A percentile compares a stretch with the other conserved stretches of the same genome.
Conservation (phyloP, 1,140 invertebrate genomes). For the Leucophenga varia region DNA sequence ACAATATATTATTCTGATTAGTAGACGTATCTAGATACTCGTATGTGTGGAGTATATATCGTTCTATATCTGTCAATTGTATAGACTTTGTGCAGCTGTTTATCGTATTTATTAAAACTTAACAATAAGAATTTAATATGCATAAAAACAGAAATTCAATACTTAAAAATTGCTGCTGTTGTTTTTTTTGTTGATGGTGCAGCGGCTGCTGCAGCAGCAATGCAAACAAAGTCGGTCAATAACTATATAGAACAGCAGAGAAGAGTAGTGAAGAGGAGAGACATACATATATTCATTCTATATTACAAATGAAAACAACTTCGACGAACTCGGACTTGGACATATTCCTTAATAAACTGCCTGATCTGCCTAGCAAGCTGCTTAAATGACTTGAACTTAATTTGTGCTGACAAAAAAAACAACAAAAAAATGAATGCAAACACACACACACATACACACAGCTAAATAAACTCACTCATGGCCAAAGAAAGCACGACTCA, state of each 20-base stretch:
- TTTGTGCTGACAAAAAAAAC: conserved; percentile 35
- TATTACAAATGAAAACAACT: conserved; percentile 4
- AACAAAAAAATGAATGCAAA: neutral
- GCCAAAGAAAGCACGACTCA: conserved; percentile 2
- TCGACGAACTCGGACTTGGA: conserved; percentile 22
- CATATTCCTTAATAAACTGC: conserved; percentile 28
- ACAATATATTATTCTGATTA: too few species aligned
- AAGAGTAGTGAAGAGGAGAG: conserved; percentile 29
- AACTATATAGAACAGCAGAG: conserved; percentile 35
- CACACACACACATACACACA: conserved; percentile 27
- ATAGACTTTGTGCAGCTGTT: too few species aligned
- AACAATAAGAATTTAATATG: too few species aligned
- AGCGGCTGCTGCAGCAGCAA: too few species aligned
- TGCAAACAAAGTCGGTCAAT: conserved; percentile 48
- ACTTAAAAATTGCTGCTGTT: too few species aligned
- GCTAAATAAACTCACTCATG: conserved; percentile 49
- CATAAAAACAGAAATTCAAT: too few species aligned
- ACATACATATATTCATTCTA: too few species aligned
- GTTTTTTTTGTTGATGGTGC: too few species aligned
- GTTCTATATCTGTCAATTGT: too few species aligned
- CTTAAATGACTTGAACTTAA: conserved; percentile 50
- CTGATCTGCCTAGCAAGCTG: conserved; percentile 28
- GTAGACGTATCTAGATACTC: too few species aligned
- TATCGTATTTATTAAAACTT: too few species aligned
- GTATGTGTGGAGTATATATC: too few species aligned